These are phyloP conservation scores for Panonychus citri DNA, from an alignment of 1,140 invertebrate species.

Conservation along the genomic window DNA sequence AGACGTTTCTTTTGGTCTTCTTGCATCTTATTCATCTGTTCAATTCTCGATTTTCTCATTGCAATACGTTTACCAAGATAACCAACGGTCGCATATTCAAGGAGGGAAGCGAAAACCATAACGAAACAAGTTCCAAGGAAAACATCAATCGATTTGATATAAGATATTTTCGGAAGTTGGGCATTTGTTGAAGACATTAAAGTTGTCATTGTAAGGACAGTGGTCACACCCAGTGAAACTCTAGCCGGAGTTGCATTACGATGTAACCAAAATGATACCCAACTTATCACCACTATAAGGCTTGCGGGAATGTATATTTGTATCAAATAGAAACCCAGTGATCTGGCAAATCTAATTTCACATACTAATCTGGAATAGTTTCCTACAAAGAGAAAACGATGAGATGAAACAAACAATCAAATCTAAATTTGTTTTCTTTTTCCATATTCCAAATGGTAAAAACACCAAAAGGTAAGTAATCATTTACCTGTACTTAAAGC, in stretches of 20 bases:
- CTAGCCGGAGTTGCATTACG: slow-evolving; percentile 85
- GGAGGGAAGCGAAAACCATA: slow-evolving; percentile 20
- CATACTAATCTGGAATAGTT: slow-evolving; percentile 92
- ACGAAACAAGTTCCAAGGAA: slow-evolving; percentile 43
- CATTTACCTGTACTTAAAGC: slow-evolving; percentile 66
- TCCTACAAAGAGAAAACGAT: slow-evolving; percentile 31
- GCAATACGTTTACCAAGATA: slow-evolving; percentile 86
- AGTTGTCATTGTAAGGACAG: slow-evolving; percentile 28
- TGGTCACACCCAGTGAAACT: slow-evolving; percentile 61
- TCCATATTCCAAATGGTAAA: too few relatives aligned
- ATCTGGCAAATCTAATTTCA: slow-evolving; percentile 90
- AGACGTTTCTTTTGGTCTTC: slow-evolving; percentile 34
- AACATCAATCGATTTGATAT: slow-evolving; percentile 53
- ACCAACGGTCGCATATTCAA: slow-evolving; percentile 66
- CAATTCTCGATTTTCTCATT: slow-evolving; percentile 70
- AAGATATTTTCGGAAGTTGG: slow-evolving; percentile 26
- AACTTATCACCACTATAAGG: slow-evolving; percentile 94
- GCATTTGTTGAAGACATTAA: slow-evolving; percentile 29
- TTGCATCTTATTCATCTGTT: slow-evolving; percentile 62
- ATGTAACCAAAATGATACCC: slow-evolving; percentile 89
- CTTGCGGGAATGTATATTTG: slow-evolving; percentile 97
- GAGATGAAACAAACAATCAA: too few relatives aligned
- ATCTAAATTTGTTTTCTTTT: too few relatives aligned
- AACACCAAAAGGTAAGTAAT: neutral
- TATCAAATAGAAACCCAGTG: slow-evolving; percentile 96